Evolutionary conservation across 2,797 vertebrate genomes (phyloP).

Genomic region (Acanthis flammea): DNA sequence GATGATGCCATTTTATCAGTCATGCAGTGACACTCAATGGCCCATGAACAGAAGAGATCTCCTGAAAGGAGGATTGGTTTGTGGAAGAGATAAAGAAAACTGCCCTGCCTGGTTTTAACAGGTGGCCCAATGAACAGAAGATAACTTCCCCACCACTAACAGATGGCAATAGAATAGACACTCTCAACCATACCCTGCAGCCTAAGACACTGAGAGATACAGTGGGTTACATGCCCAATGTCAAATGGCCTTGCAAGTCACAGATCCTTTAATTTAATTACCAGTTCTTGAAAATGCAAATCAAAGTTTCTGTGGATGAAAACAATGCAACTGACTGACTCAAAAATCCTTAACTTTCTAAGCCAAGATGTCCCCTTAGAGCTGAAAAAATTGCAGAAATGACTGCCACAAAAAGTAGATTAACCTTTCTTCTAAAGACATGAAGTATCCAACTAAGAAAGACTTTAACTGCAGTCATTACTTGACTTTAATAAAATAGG

Average conservation of each 20-base stretch:
- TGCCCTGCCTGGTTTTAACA: neutral
- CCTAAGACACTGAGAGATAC: neutral
- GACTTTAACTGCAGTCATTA: neutral
- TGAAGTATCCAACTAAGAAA: neutral
- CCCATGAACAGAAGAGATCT: neutral
- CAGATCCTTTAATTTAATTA: neutral
- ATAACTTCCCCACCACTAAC: neutral
- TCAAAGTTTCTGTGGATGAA: neutral
- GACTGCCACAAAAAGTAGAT: neutral
- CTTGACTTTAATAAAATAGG: neutral
- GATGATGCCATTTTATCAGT: neutral
- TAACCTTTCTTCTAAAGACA: neutral
- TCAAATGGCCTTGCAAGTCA: neutral
- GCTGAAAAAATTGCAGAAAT: neutral
- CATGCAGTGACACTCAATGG: rapidly evolving
- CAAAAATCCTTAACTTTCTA: neutral
- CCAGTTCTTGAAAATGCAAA: neutral
- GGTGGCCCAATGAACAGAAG: neutral
- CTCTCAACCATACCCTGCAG: neutral
- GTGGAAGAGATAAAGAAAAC: neutral
- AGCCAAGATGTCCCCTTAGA: neutral
- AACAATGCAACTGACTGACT: neutral
- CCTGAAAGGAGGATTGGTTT: neutral
- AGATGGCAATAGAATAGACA: neutral
- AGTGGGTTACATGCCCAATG: neutral